Evolutionary conservation across 1,140 invertebrate species (phyloP).

Genomic region (Cryptotermes secundus): DNA sequence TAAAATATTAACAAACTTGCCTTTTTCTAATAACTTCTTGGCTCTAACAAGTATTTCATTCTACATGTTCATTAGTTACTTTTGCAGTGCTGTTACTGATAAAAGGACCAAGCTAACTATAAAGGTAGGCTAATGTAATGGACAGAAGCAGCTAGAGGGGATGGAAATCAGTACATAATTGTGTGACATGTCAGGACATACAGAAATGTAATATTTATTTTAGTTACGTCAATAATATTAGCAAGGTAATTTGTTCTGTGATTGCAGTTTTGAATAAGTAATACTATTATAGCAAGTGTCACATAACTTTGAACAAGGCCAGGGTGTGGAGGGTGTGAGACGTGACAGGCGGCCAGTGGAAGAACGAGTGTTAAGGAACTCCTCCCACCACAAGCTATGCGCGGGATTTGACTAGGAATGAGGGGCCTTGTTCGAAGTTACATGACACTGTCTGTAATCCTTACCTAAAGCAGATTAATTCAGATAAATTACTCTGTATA

Average conservation of each 20-base stretch:
- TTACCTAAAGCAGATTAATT: background rate
- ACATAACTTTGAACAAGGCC: too few species aligned
- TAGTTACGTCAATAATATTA: background rate
- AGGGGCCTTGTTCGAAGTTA: too few species aligned
- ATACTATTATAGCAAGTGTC: too few species aligned
- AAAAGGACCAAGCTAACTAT: constrained; percentile 22
- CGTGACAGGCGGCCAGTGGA: too few species aligned
- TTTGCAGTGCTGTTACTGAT: constrained; percentile 25
- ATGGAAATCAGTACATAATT: background rate
- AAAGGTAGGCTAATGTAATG: background rate
- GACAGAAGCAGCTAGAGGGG: background rate
- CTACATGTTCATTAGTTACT: constrained; percentile 18
- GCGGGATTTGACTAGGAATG: too few species aligned
- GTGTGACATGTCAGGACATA: constrained; percentile 8
- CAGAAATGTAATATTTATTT: background rate
- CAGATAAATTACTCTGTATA: background rate
- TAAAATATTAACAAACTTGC: background rate
- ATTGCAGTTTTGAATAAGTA: background rate
- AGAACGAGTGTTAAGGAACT: too few species aligned
- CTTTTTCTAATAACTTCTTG: constrained; percentile 27
- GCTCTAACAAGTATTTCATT: constrained; percentile 23
- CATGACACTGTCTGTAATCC: too few species aligned
- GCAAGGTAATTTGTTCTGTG: background rate
- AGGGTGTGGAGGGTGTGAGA: too few species aligned
- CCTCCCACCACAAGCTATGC: too few species aligned